phyloP scores from a whole-genome alignment of 2,113 vertebrate genomes.

The Caretta caretta region DNA sequence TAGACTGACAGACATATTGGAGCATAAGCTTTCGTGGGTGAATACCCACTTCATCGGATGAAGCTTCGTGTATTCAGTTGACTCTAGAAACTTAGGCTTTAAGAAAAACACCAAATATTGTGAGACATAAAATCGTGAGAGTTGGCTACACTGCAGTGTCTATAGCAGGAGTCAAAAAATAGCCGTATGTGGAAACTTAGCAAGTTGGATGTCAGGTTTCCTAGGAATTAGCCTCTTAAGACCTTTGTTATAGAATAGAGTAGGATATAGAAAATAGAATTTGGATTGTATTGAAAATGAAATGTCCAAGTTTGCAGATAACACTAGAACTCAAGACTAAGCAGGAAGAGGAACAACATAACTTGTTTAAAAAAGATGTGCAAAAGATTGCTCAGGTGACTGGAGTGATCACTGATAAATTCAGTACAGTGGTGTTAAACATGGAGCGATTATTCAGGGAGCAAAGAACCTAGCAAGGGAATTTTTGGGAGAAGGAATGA shows the following conservation, averaged over 20 bases:
- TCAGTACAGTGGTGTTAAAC: background rate
- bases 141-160: background rate
- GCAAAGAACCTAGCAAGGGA: slow-evolving; percentile 8
- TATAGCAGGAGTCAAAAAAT: background rate
- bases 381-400: background rate
- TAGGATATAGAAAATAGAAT: background rate
- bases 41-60: too few species aligned
- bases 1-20: too few species aligned
- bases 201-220: slow-evolving; percentile 11
- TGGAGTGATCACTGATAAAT: background rate
- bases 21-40: too few species aligned
- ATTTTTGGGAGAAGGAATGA: background rate
- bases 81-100: background rate
- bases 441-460: background rate
- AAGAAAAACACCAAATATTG: background rate
- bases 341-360: background rate
- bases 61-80: slow-evolving; percentile 3
- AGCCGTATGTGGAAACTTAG: background rate
- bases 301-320: background rate
- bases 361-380: background rate
- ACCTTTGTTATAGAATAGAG: background rate
- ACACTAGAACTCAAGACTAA: background rate
- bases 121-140: background rate
- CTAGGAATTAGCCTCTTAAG: slow-evolving; percentile 7
- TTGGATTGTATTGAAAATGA: background rate